phyloP scores from a whole-genome alignment of 1,140 invertebrate genomes.

The Drosophila repletoides region DNA sequence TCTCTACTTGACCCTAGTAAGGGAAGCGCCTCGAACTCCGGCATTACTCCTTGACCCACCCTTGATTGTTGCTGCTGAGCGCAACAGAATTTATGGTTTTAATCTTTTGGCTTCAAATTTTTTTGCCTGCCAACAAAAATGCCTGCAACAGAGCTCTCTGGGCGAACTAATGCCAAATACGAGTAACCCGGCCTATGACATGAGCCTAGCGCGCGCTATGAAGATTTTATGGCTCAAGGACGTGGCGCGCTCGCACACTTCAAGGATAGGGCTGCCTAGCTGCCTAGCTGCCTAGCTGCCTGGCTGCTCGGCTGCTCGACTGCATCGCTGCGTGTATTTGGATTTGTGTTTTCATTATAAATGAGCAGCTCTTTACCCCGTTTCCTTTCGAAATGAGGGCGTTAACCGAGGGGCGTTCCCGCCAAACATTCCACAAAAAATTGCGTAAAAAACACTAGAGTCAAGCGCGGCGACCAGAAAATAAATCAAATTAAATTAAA shows the following conservation, averaged over 20 bases:
- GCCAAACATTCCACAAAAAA: slow-evolving; percentile 35
- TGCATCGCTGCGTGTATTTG: slow-evolving; percentile 44
- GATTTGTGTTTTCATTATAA: slow-evolving; percentile 73
- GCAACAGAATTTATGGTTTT: slow-evolving; percentile 72
- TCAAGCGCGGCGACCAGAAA: slow-evolving; percentile 46
- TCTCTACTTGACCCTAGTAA: slow-evolving; percentile 27
- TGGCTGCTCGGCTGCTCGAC: slow-evolving; percentile 1
- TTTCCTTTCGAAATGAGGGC: slow-evolving; percentile 16
- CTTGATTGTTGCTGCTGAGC: slow-evolving; percentile 32
- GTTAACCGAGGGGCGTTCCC: slow-evolving; percentile 47
- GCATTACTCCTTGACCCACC: slow-evolving; percentile 7
- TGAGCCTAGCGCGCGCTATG: slow-evolving; percentile 22
- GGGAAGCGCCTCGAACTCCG: background rate
- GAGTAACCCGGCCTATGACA: slow-evolving; percentile 35
- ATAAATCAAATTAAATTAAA: slow-evolving; percentile 80
- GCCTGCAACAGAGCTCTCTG: slow-evolving; percentile 36
- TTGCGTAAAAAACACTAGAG: slow-evolving; percentile 37
- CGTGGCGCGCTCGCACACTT: slow-evolving; percentile 43
- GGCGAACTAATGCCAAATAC: slow-evolving; percentile 35
- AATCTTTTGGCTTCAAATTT: slow-evolving; percentile 71
- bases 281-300: slow-evolving; percentile 11
- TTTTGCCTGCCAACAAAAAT: slow-evolving; percentile 45
- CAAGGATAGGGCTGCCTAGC: slow-evolving; percentile 40
- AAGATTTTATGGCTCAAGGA: slow-evolving; percentile 73
- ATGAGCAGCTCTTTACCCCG: slow-evolving; percentile 40